Base-by-base conservation (phyloP, 2,888 invertebrate genomes). In the Theretra japonica region DNA sequence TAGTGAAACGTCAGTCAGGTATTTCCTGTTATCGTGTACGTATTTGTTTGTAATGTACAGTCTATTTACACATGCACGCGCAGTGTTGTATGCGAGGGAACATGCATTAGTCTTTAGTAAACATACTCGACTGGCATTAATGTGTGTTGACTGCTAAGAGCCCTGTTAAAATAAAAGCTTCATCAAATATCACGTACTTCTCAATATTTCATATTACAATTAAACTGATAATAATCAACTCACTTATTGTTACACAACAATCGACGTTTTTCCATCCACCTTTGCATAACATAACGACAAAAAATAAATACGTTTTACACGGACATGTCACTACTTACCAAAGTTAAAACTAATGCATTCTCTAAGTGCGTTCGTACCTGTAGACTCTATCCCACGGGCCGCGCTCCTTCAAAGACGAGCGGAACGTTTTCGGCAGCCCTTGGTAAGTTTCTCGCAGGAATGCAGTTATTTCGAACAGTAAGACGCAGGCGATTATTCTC, bases 401-500 rank as follows among this genome's bases (percentile, higher is more conserved):
- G 78, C 97, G 96, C 88, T 98, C 98, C 87, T 97, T 97, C 58
- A 96, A 95, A 73, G 96, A 95, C 23, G 96, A 90, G 77, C 96
- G 95, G 71, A 95, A 96, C 0, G 96, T 95, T 81, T 97, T 97
- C 0, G 97, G 98, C 73, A 98, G 88, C 41, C 96, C 96, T 86
- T 98, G 98, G 90, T 99, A 99, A 0, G 99, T 98, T 92, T 99
- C 99, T 21, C 99, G 95, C 70, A 99, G 95, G 89, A 99, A 99
- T 0, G 99, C 96, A 0, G 99, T 99, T 73, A 99, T 98, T 95
- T 99, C 99, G 84, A 98, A 96, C n/a, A 99, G 95, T 25, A 99
- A 95, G 72, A 98, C 96, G 87, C 99, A 99, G 2, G 99, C 99
- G 65, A 99, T 96, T 79, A 99, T 95, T 83, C 99, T 97, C 69